Conservation (phyloP, 2,797 vertebrate species). For the Thalassophryne amazonica region DNA sequence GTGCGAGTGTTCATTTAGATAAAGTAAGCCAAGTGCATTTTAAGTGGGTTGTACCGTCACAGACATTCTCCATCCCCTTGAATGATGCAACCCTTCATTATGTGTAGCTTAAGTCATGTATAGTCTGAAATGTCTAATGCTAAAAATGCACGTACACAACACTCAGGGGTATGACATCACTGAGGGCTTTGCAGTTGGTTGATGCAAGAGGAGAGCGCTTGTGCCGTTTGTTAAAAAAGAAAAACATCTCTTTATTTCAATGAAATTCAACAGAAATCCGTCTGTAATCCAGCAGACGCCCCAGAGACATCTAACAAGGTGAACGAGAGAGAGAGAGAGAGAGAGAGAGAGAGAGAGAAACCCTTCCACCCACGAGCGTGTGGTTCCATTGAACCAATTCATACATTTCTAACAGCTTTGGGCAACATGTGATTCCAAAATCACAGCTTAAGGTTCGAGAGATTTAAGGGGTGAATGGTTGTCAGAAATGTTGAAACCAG, state of each 20-base stretch:
- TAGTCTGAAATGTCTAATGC: slow-evolving; percentile 17
- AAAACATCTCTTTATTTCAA: slow-evolving; percentile 40
- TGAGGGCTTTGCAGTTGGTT: slow-evolving; percentile 45
- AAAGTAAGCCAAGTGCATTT: slow-evolving; percentile 42
- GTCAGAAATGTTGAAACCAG: slow-evolving; percentile 7
- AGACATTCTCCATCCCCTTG: slow-evolving; percentile 13
- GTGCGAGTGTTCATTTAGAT: slow-evolving; percentile 5
- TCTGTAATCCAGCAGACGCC: slow-evolving; percentile 58
- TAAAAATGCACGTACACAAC: slow-evolving; percentile 57
- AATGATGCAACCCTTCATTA: slow-evolving; percentile 54
- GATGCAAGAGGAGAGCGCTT: slow-evolving; percentile 44
- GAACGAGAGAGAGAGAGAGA: slow-evolving; percentile 15
- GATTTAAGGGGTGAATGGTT: slow-evolving; percentile 33
- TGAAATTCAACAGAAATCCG: slow-evolving; percentile 61
- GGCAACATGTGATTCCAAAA: slow-evolving; percentile 32
- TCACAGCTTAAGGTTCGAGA: slow-evolving; percentile 30
- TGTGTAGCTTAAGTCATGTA: slow-evolving; percentile 22
- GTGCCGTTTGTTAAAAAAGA: slow-evolving; percentile 14
- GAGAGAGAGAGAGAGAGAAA: background rate
- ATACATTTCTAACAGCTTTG: slow-evolving; percentile 23
- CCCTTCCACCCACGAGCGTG: slow-evolving; percentile 49
- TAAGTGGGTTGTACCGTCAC: slow-evolving; percentile 13
- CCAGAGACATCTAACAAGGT: slow-evolving; percentile 49
- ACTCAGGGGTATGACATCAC: slow-evolving; percentile 28
- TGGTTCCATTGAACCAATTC: slow-evolving; percentile 28